Evolutionary conservation across 2,113 vertebrate species (phyloP).

Genomic region (Carlito syrichta): DNA sequence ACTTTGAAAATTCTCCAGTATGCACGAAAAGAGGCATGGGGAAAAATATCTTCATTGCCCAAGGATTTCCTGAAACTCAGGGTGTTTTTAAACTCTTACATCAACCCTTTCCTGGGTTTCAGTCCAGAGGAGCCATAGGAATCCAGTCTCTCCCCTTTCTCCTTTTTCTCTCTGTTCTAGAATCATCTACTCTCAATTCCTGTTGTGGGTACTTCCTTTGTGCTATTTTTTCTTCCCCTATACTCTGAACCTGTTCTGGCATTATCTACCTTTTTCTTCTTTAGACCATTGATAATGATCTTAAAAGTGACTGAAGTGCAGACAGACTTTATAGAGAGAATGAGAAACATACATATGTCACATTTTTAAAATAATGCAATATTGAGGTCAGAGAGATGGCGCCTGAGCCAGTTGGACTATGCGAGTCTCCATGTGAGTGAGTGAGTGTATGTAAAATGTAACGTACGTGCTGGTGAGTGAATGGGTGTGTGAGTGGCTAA

Average conservation of each 20-base stretch:
- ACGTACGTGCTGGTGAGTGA: no score
- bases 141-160: not conserved
- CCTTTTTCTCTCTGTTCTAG: not conserved
- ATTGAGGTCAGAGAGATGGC: no score
- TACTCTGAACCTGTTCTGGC: not conserved
- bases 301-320: not conserved
- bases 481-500: no score
- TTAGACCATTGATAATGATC: not conserved
- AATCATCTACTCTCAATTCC: not conserved
- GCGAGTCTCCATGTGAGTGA: no score
- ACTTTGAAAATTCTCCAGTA: not conserved
- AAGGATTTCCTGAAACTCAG: not conserved
- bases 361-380: constrained; percentile 31
- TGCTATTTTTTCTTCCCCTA: not conserved
- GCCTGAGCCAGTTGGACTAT: no score
- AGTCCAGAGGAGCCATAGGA: not conserved
- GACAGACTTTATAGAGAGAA: not conserved
- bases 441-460: no score
- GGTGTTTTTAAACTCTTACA: not conserved
- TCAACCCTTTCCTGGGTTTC: not conserved
- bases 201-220: not conserved
- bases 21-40: not conserved
- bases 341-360: not conserved
- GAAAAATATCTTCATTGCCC: not conserved
- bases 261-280: not conserved